phyloP scores from a whole-genome alignment of 2,888 invertebrate genomes.

The Drosophila tanythrix region DNA sequence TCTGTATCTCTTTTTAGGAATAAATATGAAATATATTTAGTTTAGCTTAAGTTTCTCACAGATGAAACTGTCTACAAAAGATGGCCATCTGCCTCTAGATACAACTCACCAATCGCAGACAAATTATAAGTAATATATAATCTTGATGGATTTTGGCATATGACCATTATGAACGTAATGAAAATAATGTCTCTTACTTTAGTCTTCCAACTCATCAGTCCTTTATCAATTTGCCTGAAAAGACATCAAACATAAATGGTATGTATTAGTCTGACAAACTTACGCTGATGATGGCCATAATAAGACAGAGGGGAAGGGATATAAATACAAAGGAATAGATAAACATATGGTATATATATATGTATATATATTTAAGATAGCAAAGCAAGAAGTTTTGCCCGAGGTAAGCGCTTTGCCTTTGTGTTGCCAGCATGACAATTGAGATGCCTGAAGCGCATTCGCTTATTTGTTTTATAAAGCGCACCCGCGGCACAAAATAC shows the following conservation, averaged over 20 bases:
- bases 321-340: constrained; percentile 21
- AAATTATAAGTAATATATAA: background rate
- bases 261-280: constrained; percentile 9
- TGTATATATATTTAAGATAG: constrained; percentile 11
- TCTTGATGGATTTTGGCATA: background rate
- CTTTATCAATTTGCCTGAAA: constrained; percentile 18
- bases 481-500: constrained; percentile 65
- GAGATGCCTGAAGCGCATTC: constrained; percentile 66
- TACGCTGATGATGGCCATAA: constrained; percentile 17
- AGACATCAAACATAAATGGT: constrained; percentile 9
- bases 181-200: background rate
- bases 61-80: background rate
- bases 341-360: background rate
- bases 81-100: background rate
- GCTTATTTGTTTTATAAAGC: constrained; percentile 79
- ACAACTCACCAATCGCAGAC: background rate
- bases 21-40: background rate
- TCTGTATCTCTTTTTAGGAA: too few species aligned
- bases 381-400: constrained; percentile 45
- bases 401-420: constrained; percentile 48
- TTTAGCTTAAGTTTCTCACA: background rate
- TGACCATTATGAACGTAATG: background rate
- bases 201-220: background rate
- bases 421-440: constrained; percentile 69
- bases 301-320: constrained; percentile 28